Evolutionary conservation across 2,888 invertebrate genomes (phyloP).

Genomic region (Apamea crenata): DNA sequence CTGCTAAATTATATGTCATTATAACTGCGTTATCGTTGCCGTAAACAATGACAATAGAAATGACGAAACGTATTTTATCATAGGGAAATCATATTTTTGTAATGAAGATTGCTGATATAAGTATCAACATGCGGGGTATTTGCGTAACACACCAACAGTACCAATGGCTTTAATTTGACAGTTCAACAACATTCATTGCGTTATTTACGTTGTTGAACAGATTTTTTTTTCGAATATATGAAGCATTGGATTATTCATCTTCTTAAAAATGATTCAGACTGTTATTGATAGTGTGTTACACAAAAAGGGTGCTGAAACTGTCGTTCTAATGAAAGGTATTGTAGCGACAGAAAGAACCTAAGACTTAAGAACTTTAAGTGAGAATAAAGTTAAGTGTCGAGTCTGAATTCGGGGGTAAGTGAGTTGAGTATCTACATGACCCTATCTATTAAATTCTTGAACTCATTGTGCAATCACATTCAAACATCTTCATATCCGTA

Average conservation of each 20-base stretch:
- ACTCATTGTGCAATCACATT: background rate
- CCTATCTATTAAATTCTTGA: background rate
- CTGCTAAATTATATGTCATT: conserved; percentile 22
- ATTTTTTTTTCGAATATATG: background rate
- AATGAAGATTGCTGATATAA: background rate
- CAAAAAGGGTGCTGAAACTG: background rate
- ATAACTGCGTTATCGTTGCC: background rate
- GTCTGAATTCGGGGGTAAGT: background rate
- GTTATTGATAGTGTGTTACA: background rate
- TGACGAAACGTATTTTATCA: conserved; percentile 12
- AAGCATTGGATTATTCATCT: background rate
- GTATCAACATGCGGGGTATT: background rate
- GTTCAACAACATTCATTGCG: background rate
- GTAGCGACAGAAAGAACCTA: background rate
- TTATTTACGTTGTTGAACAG: background rate
- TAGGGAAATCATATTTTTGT: conserved; percentile 13
- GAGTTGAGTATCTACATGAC: background rate
- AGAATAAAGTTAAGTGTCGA: background rate
- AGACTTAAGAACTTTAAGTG: background rate
- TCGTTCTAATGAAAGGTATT: background rate
- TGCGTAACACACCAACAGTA: too few species aligned
- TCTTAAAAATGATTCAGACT: background rate
- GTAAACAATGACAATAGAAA: conserved; percentile 17
- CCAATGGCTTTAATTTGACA: too few species aligned
- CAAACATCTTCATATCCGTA: too few species aligned